These are phyloP conservation scores for Tringa solitaria DNA, from an alignment of 2,113 vertebrate genomes.

Conservation along the genomic window DNA sequence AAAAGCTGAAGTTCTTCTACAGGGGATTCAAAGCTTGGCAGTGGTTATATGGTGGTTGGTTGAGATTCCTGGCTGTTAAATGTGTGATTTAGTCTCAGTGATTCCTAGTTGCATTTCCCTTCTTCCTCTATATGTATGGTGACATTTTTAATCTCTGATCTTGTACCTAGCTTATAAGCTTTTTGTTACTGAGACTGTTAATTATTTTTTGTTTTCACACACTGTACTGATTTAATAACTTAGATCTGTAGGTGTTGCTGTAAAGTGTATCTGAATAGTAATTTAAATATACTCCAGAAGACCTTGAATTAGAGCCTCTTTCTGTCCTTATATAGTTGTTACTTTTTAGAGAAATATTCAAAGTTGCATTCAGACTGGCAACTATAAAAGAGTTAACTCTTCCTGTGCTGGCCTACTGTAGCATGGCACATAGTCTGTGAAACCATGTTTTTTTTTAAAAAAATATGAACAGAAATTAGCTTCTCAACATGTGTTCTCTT, in stretches of 20 bases:
- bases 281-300: neutral
- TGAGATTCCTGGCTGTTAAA: neutral
- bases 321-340: neutral
- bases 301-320: neutral
- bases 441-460: neutral
- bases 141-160: neutral
- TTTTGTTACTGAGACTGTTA: neutral
- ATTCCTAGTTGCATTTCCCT: neutral
- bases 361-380: neutral
- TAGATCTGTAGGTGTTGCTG: neutral
- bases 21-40: neutral
- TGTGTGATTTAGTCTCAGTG: neutral
- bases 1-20: neutral
- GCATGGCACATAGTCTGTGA: neutral
- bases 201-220: neutral
- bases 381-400: neutral
- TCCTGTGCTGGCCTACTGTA: neutral
- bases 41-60: neutral
- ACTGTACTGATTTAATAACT: neutral
- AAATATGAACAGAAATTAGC: neutral
- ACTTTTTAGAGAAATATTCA: neutral
- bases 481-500: neutral
- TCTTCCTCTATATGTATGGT: neutral
- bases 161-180: neutral
- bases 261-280: neutral